phyloP scores from a whole-genome alignment of 1,140 invertebrate genomes.

The Hyles euphorbiae region DNA sequence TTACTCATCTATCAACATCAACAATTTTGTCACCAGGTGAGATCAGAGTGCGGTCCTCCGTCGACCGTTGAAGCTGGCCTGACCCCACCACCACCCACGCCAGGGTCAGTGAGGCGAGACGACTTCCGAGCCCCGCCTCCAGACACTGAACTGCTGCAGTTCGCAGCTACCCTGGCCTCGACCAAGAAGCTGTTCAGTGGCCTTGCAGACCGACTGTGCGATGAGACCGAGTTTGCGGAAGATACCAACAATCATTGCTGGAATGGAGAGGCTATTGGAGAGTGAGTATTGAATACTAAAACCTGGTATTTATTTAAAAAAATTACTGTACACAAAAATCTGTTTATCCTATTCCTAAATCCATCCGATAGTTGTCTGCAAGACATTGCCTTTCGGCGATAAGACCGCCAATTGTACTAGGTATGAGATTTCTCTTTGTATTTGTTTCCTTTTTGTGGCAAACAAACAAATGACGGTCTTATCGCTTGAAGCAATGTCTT shows the following conservation, averaged over 20 bases:
- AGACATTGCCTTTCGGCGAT: too few species aligned
- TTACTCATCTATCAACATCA: too few species aligned
- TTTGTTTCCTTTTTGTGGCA: too few species aligned
- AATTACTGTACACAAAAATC: too few species aligned
- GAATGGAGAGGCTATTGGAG: slow-evolving; percentile 85
- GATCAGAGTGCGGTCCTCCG: slow-evolving; percentile 73
- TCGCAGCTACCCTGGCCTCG: slow-evolving; percentile 79
- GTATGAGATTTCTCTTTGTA: too few species aligned
- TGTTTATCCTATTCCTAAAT: too few species aligned
- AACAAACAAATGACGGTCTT: too few species aligned
- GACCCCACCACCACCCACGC: slow-evolving; percentile 32
- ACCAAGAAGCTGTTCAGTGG: slow-evolving; percentile 83
- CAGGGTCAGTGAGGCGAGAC: slow-evolving; percentile 39
- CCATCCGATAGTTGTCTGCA: too few species aligned
- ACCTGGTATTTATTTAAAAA: too few species aligned
- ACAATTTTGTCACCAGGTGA: slow-evolving; percentile 62
- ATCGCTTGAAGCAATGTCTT: too few species aligned
- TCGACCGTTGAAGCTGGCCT: slow-evolving; percentile 47
- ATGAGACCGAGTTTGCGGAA: slow-evolving; percentile 77
- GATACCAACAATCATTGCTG: slow-evolving; percentile 81
- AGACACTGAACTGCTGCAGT: slow-evolving; percentile 78
- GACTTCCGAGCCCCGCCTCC: slow-evolving; percentile 61
- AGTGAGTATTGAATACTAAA: slow-evolving; percentile 77
- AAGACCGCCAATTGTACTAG: too few species aligned
- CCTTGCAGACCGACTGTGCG: slow-evolving; percentile 82